Evolutionary conservation across 2,797 vertebrate species (phyloP), one percentile per base, ranked within the genome.

Genomic region (Sebastes oblongus): DNA sequence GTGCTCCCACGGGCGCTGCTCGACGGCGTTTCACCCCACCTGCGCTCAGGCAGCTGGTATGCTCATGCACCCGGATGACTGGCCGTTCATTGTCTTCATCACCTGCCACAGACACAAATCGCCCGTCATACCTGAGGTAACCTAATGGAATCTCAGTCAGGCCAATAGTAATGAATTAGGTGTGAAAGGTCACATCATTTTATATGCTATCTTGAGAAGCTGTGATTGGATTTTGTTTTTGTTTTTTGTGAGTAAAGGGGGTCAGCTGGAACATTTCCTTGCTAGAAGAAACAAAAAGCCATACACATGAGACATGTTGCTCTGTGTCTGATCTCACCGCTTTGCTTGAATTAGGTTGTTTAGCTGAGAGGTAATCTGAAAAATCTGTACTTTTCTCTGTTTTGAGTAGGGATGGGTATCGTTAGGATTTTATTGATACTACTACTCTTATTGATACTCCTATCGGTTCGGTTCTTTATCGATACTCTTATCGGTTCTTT

Each of bases 61-160:
- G 83, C 96, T 98, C 94, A 98, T 99, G 98, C 96, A 99, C 87
- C 97, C 98, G 0, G 98, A 99, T 0, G 98, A 99, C 91, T 99
- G 98, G 98, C 98, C 98, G 0, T 99, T 99, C 52, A 96, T 98
- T 6, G 97, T 99, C 89, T 99, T 96, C 90, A 97, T 98, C 91
- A 99, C 98, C 88, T 99, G 98, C 93, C 97, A 96, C 89, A 95
- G 97, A 73, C 98, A 99, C 91, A 97, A 92, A 92, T 94, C 94
- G 2, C 96, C 96, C 2, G 82, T 86, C 70, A 92, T 96, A 39
- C 93, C 96, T 75, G 97, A 99, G 97, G 98, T 99, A 94, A 89
- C 18, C 6, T 0, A n/a, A 0, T 1, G 10, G 25, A 22, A 58
- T 32, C 25, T 7, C 32, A 27, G 18, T 27, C 7, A 1, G 13